Evolutionary conservation across 2,797 vertebrate genomes (phyloP), one percentile per base, ranked within the genome.

Genomic region (Eulemur coronatus): DNA sequence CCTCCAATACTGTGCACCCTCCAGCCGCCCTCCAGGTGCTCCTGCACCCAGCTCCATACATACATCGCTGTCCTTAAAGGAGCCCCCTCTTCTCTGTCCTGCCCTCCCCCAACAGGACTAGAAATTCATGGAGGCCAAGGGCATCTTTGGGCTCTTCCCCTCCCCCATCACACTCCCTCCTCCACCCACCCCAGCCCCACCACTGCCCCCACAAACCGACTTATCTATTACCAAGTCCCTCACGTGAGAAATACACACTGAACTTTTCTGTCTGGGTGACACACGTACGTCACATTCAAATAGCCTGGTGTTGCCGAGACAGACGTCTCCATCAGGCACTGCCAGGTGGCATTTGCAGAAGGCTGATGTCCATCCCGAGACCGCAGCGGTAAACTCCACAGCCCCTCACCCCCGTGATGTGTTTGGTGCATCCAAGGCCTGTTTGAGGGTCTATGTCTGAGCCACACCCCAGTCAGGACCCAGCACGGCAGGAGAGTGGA

Each of bases 281-380:
- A 2, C 0, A 33, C 76, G 92, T 93, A 95, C 96, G 97, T 97
- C 98, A 97, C 97, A 97, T 98, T 98, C 98, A 97, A 97, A 96
- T 94, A 97, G 89, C 97, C 98, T 72, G 94, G 97, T 93, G 95
- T 87, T 97, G 98, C 98, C 95, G 92, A 97, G 97, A 5, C 98
- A 95, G 97, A 95, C 96, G 92, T 94, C 97, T 97, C 97, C 98
- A 98, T 98, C 97, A 98, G 98, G 97, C 97, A 97, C 98, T 97
- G 97, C 87, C 94, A 94, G 98, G 94, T 96, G 98, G 98, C 97
- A 97, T 98, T 97, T 98, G 89, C 91, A 88, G 30, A 70, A 80
- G 61, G 43, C 61, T 7, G 41, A 69, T 9, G 41, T 24, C 41
- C 9, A 4, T 43, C 48, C 46, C 35, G 20, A 4, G 6, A 30